Base-by-base conservation (phyloP, 2,113 vertebrate species). In the Argyrosomus japonicus region DNA sequence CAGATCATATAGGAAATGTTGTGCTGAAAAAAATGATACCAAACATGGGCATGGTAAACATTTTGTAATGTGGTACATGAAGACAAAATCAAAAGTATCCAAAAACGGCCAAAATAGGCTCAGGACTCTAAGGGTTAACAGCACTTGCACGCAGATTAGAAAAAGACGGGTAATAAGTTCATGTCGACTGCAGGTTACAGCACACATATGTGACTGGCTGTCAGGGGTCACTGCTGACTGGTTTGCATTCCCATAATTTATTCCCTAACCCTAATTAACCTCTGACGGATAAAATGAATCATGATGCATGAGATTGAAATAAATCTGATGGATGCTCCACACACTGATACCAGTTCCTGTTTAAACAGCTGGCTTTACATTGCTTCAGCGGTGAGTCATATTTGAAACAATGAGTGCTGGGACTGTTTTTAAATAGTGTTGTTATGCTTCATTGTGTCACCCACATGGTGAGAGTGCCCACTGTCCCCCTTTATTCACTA, bases 361-460 rank as follows among this genome's bases (percentile, higher is more conserved):
- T 77, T 15, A 62, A 89, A 81, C 91, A 90, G 87, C 83, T 89
- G 78, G 69, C 43, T 86, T 87, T 54, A 60, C 61, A 82, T 76
- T 84, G 85, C 86, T 79, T 75, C 79, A 87, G 53, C 9, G 76
- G 82, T 72, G 60, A 83, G 81, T 89, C 84, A n/a, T 57, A 87
- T 62, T 75, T 77, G 71, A 83, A 85, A 84, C 58, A 12, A 25
- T 25, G 68, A 88, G 85, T 57, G 64, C 23, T 48, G 86, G 18
- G 36, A 58, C 72, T 51, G 25, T 75, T 75, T 47, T 81, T 87
- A 87, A 92, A 91, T 79, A 70, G 83, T 89, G 85, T 76, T 85
- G 79, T 88, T 81, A 71, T 61, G 32, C 90, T 75, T 90, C 73
- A 83, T 87, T 94, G 85, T 89, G 77, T 83, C 76, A 71, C 62